Conservation (phyloP, 1,140 invertebrate genomes). For the Artemia franciscana region DNA sequence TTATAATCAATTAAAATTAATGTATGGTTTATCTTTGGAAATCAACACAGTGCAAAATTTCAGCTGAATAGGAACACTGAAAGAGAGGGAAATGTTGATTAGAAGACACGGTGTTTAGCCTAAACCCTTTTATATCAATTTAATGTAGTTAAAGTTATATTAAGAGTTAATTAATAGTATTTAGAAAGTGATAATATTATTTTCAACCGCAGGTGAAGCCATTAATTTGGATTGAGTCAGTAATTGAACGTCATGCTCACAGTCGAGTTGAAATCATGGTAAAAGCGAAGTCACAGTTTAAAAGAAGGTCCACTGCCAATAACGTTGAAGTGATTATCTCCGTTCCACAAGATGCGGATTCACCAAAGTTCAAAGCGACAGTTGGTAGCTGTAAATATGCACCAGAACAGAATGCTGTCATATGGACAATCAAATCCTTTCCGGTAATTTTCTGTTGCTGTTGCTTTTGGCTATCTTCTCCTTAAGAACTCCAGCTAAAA, state of each 20-base stretch:
- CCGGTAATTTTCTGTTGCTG: slow-evolving; percentile 30
- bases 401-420: slow-evolving; percentile 89
- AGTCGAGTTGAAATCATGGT: slow-evolving; percentile 98
- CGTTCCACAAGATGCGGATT: slow-evolving; percentile 91
- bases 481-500: too few relatives aligned
- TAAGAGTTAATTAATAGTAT: too few relatives aligned
- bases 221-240: slow-evolving; percentile 97
- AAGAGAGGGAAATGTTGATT: too few relatives aligned
- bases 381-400: slow-evolving; percentile 94
- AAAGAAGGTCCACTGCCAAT: slow-evolving; percentile 88
- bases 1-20: too few relatives aligned
- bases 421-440: slow-evolving; percentile 99
- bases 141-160: neutral
- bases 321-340: slow-evolving; percentile 99
- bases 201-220: slow-evolving; percentile 50
- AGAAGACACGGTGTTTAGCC: neutral
- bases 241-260: slow-evolving; percentile 94
- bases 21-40: too few relatives aligned
- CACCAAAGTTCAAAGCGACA: slow-evolving; percentile 95
- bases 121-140: neutral
- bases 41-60: too few relatives aligned
- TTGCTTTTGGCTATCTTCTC: too few relatives aligned
- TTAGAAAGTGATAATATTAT: slow-evolving; percentile 1
- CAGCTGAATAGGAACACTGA: too few relatives aligned
- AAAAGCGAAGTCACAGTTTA: slow-evolving; percentile 98